Base-by-base conservation (phyloP, 2,888 invertebrate genomes). In the Drosophila histrio region DNA sequence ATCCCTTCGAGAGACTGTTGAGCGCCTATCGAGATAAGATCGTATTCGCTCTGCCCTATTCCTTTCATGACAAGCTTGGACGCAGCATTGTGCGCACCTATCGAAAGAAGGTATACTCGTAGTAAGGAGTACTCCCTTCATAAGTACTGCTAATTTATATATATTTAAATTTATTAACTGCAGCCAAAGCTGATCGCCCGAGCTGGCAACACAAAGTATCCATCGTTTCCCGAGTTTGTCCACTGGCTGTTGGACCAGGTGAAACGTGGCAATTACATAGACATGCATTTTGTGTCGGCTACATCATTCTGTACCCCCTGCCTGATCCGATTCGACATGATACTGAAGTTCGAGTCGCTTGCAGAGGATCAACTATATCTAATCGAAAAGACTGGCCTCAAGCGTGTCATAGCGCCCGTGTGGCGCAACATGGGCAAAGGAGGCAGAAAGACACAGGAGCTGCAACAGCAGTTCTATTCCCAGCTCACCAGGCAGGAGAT, bases 211-310 rank as follows among this genome's bases (percentile, higher is more conserved):
- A 91, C 94, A 44, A 92, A 94, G 81, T 95, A 95, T 91, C 96
- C 96, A 2, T 94, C 95, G 26, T 97, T 97, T 89, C 94, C 95
- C 39, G 97, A 97, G 92, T 97, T 97, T 77, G 95, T 96, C 0
- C 92, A 94, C 52, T 96, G 96, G 92, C 93, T 97, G 15, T 90
- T 96, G 69, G 96, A 96, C 87, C 95, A 95, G 71, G 94, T 94
- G 64, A 93, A 92, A 78, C 86, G 86, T 21, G 90, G 90, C 76
- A 93, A 92, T 63, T 93, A 93, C 5, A 92, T 96, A 74, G 96
- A 97, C 90, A 97, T 97, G 96, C 97, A 97, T 90, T 96, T 96
- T 95, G 95, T 96, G n/a, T 96, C 97, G 0, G 95, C 96, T 78
- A 94, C 95, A 0, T 94, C 94, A 86, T 96, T 97, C 91, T 97